Conservation (phyloP, 2,797 vertebrate genomes). For the Hemitrygon akajei region DNA sequence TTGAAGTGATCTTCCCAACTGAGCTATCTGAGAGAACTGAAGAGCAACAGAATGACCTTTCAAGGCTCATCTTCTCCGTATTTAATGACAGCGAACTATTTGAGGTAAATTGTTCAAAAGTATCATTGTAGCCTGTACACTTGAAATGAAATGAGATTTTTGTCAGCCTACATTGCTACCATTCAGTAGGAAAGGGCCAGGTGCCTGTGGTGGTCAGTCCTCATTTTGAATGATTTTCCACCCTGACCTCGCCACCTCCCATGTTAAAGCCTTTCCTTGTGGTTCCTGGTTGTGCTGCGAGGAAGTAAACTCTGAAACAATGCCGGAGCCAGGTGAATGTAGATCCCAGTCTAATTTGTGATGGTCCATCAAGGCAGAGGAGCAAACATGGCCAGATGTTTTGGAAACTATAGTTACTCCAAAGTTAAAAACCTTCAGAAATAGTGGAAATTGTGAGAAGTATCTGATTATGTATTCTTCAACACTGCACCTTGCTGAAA, state of each 20-base stretch:
- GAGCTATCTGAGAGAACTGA: neutral
- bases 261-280: neutral
- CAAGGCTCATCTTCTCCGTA: neutral
- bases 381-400: neutral
- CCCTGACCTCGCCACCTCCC: too few relatives aligned
- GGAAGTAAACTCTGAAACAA: neutral
- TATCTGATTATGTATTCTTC: neutral
- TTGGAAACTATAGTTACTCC: neutral
- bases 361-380: neutral
- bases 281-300: neutral
- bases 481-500: neutral
- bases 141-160: neutral
- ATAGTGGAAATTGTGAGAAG: too few relatives aligned
- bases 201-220: too few relatives aligned
- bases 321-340: neutral
- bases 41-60: conserved; percentile 19
- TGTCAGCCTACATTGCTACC: too few relatives aligned
- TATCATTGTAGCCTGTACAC: neutral
- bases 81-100: neutral
- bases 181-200: too few relatives aligned
- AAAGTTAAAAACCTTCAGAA: too few relatives aligned
- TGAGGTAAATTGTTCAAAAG: conserved; percentile 14
- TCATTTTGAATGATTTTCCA: too few relatives aligned
- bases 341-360: neutral
- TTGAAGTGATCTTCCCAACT: neutral